These are phyloP conservation scores for Neosilurus hyrtlii DNA, from an alignment of 2,797 vertebrate genomes.

Conservation along the genomic window DNA sequence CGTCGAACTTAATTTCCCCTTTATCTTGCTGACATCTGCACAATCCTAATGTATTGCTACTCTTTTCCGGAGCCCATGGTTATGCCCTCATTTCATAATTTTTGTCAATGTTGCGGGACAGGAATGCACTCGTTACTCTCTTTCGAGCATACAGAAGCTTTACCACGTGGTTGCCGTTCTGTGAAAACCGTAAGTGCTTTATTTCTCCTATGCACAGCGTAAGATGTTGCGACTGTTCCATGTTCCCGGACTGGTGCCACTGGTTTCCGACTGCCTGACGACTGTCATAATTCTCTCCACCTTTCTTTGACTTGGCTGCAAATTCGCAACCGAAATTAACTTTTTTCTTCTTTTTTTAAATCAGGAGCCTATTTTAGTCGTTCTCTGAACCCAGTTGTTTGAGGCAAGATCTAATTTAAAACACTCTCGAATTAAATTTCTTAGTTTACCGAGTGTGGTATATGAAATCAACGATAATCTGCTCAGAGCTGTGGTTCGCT, in stretches of 20 bases:
- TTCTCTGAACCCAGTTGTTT: slow-evolving; percentile 30
- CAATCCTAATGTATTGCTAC: slow-evolving; percentile 56
- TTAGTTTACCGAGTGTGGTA: slow-evolving; percentile 59
- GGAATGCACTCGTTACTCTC: slow-evolving; percentile 55
- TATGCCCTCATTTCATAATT: slow-evolving; percentile 56
- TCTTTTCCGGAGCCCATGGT: slow-evolving; percentile 51
- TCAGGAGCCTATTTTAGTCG: slow-evolving; percentile 7
- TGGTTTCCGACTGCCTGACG: slow-evolving; percentile 58
- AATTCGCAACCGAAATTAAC: background rate
- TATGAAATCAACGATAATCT: background rate
- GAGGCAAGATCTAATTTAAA: slow-evolving; percentile 45
- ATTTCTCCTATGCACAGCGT: slow-evolving; percentile 98
- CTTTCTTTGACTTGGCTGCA: slow-evolving; percentile 48
- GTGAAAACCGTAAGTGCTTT: slow-evolving; percentile 99
- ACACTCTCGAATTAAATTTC: slow-evolving; percentile 46
- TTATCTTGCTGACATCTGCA: slow-evolving; percentile 54
- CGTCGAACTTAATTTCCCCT: slow-evolving; percentile 57
- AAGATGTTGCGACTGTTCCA: slow-evolving; percentile 90
- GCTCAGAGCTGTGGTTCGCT: background rate
- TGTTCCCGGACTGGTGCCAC: slow-evolving; percentile 83
- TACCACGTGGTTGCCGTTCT: slow-evolving; percentile 84
- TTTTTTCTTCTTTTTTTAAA: background rate
- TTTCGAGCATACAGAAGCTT: slow-evolving; percentile 78
- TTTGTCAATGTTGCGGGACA: slow-evolving; percentile 50
- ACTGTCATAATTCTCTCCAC: slow-evolving; percentile 23